Evolutionary conservation across 2,113 vertebrate genomes (phyloP), one percentile per base, ranked within the genome.

Genomic region (Lagopus muta): DNA sequence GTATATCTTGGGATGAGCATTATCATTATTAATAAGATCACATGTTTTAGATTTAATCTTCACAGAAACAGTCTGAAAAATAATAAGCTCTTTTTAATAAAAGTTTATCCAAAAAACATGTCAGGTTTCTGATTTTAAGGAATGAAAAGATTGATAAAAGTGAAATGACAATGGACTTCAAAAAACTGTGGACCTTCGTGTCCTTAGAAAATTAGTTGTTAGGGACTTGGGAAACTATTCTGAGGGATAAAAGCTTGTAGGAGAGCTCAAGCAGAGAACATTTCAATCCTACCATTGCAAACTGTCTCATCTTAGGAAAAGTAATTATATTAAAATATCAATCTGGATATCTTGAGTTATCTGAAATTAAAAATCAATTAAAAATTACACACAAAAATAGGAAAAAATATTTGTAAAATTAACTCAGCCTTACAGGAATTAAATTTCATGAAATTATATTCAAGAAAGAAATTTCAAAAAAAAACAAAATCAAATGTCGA

Each of bases 301-400:
- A 58, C 11, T 72, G 11, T 34, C 7, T 10, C 10, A 3, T 24
- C 61, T 8, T 2, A 61, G 15, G 20, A 70, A 24, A 69, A 60
- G 73, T 11, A n/a, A 61, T 61, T 32, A 21, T 30, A 27, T 13
- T 25, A 11, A 77, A 30, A 30, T 9, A 22, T 65, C 17, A 34
- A 5, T 48, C 12, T 77, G 11, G 27, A 65, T 52, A 73, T 27
- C 17, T 47, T 65, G 28, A 52, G 8, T 17, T 78, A 81, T 77
- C 48, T 60, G 13, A 74, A 81, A n/a, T 11, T 69, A 55, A 77
- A 75, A 11, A 38, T 21, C 57, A 20, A 45, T 36, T 18, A 7
- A 76, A n/a, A n/a, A 48, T 2, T 4, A 32, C 4, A 20, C 0
- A 24, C 8, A 28, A 52, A 54, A 17, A 30, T 48, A 5, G 1